These are phyloP conservation scores for Hippopotamus amphibius DNA, from an alignment of 2,113 vertebrate species.

Conservation along the genomic window DNA sequence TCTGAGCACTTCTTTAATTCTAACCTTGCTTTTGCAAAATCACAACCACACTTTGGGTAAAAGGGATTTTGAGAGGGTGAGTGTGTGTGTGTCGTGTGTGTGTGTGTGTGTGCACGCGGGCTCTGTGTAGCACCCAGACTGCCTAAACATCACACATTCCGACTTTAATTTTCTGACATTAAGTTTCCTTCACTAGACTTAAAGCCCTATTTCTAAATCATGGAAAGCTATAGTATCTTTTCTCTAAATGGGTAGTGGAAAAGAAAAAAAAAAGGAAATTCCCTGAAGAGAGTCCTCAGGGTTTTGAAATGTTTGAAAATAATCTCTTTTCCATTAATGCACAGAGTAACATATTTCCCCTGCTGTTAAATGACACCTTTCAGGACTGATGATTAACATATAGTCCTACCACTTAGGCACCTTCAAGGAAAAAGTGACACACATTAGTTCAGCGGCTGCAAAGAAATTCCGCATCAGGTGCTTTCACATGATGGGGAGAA, in stretches of 20 bases:
- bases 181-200: neutral
- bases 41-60: neutral
- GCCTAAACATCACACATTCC: neutral
- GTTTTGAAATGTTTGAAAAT: constrained; percentile 77
- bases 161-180: constrained; percentile 33
- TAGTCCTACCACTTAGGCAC: neutral
- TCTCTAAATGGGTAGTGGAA: neutral
- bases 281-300: constrained; percentile 21
- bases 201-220: constrained; percentile 25
- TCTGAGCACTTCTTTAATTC: neutral
- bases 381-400: constrained; percentile 40
- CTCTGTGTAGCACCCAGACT: neutral
- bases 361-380: constrained; percentile 60
- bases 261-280: neutral
- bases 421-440: constrained; percentile 26
- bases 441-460: neutral
- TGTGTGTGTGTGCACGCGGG: neutral
- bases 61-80: neutral
- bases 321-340: constrained; percentile 67
- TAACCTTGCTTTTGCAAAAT: neutral
- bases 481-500: neutral
- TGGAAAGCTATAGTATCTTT: neutral
- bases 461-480: neutral
- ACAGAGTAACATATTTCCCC: constrained; percentile 47
- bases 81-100: neutral